Base-by-base conservation (phyloP, 2,113 vertebrate genomes). In the Cisticola juncidis region DNA sequence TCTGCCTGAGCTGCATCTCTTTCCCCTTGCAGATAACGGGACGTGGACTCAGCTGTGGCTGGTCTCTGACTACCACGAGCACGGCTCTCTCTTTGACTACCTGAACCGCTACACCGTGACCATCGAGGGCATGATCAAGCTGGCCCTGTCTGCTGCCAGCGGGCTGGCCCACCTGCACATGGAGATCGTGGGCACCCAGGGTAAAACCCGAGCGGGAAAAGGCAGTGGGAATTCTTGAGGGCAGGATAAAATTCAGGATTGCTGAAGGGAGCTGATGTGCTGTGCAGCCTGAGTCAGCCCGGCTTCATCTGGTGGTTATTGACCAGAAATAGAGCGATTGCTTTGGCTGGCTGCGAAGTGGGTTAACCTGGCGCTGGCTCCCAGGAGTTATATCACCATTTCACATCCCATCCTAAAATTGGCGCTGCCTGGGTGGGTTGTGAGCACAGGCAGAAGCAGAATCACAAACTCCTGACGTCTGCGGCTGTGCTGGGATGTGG, bases 171-270 rank as follows among this genome's bases (percentile, higher is more conserved):
- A 99, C 77, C 98, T 99, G 33, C 99, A 99, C 94, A 99, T 99
- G 99, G 99, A 99, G 98, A 99, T 99, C n/a, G 98, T 99, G 90
- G 99, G 99, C 54, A 99, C 99, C 73, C 99, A 99, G 97, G 99
- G 99, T 99, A 97, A 98, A 97, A 61, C 33, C 36, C 4, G 1
- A 2, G 6, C 5, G 25, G 45, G 21, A 14, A 15, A 22, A 47
- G 26, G 11, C 20, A 0, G 10, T 40, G n/a, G 50, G 31, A 24
- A 5, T 35, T 68, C 65, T 74, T 9, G 11, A 33, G 51, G 86
- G 72, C 58, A 45, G 54, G 13, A 22, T 16, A 23, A 77, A 83
- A 58, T 38, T 38, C 36, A 23, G 90, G 7, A 11, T 3, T 35
- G 54, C 31, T 1, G 23, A 36, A n/a, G 29, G n/a, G 76, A 33